phyloP scores from a whole-genome alignment of 1,140 invertebrate genomes.

The Drosophila azteca region DNA sequence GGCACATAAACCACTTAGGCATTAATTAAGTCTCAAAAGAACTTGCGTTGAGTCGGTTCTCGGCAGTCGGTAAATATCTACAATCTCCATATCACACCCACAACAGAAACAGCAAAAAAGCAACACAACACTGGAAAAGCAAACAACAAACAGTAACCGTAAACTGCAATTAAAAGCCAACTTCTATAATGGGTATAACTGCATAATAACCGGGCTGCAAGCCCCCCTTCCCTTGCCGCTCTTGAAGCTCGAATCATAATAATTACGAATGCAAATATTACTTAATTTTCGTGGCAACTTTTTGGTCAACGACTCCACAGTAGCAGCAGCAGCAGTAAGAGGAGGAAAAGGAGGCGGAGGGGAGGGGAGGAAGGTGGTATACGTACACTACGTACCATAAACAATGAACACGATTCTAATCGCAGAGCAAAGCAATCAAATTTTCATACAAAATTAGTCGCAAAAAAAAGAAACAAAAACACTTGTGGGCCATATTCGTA shows the following conservation, averaged over 20 bases:
- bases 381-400: neutral
- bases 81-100: conserved; percentile 58
- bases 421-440: conserved; percentile 68
- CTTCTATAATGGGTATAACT: conserved; percentile 29
- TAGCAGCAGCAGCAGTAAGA: neutral
- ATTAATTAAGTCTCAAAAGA: conserved; percentile 26
- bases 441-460: conserved; percentile 75
- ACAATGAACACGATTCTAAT: conserved; percentile 77
- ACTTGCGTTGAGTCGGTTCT: neutral
- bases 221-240: neutral
- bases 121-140: conserved; percentile 13
- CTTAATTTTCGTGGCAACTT: conserved; percentile 29
- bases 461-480: conserved; percentile 32
- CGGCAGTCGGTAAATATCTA: conserved; percentile 7
- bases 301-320: conserved; percentile 38
- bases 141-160: conserved; percentile 28
- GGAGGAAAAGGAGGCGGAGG: no score
- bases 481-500: conserved; percentile 71
- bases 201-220: conserved; percentile 9
- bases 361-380: no score
- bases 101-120: conserved; percentile 4
- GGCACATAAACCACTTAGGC: conserved; percentile 7
- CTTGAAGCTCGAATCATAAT: conserved; percentile 16
- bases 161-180: conserved; percentile 49
- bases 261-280: conserved; percentile 47